Evolutionary conservation across 2,113 vertebrate species (phyloP).

Genomic region (Notothenia coriiceps): DNA sequence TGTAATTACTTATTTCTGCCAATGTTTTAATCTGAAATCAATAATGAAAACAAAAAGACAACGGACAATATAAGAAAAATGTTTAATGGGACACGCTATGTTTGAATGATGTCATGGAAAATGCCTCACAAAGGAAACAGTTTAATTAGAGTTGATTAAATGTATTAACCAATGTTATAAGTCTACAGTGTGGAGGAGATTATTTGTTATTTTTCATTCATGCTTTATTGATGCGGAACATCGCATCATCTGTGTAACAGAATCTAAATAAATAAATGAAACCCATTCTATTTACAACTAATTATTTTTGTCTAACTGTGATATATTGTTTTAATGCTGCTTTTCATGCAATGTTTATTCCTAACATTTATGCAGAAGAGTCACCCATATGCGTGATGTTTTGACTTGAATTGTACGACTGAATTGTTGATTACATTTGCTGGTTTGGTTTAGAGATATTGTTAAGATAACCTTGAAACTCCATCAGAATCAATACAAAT

Average conservation of each 20-base stretch:
- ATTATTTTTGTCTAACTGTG: neutral
- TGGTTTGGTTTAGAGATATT: slow-evolving; percentile 1
- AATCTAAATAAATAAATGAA: neutral
- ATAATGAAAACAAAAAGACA: neutral
- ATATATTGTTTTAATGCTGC: neutral
- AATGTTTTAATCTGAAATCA: neutral
- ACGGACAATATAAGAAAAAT: neutral
- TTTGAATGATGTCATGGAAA: neutral
- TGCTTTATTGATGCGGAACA: neutral
- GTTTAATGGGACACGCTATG: neutral
- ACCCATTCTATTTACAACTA: neutral
- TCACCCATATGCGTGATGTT: neutral
- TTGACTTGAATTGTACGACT: neutral
- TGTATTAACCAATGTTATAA: too few species aligned
- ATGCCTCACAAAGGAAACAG: too few species aligned
- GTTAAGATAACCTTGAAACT: slow-evolving; percentile 17
- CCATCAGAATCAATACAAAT: slow-evolving; percentile 7
- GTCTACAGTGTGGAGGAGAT: neutral
- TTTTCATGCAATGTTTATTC: neutral
- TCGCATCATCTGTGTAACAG: neutral
- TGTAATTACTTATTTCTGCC: too few species aligned
- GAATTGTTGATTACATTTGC: neutral
- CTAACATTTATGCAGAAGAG: neutral
- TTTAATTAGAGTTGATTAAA: too few species aligned
- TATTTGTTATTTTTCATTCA: neutral